Evolutionary conservation across 2,797 vertebrate species (phyloP).

Genomic region (Hyperoplus lanceolatus): DNA sequence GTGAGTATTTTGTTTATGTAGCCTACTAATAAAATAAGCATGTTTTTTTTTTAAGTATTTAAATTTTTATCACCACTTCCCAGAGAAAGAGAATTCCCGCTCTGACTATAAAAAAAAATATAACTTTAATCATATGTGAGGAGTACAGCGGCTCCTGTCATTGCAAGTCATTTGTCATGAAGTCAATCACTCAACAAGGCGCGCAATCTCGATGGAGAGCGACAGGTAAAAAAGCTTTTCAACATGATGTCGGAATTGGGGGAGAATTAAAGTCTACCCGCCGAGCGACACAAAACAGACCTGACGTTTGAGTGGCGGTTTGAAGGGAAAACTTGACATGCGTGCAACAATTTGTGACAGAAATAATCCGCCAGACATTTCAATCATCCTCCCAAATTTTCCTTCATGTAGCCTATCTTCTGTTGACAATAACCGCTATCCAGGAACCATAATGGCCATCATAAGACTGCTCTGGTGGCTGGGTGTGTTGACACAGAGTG

Average conservation of each 20-base stretch:
- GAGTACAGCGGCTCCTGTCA: constrained; percentile 29
- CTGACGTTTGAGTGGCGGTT: constrained; percentile 48
- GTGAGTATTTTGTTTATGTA: constrained; percentile 8
- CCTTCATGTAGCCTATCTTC: constrained; percentile 22
- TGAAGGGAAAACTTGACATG: constrained; percentile 58
- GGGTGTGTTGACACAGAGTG: constrained; percentile 45
- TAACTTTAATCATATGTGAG: constrained; percentile 13
- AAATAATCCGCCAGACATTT: constrained; percentile 63
- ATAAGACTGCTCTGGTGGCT: constrained; percentile 43
- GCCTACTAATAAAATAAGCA: too few relatives aligned
- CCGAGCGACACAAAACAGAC: constrained; percentile 10
- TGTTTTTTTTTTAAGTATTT: not conserved
- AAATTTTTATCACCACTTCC: not conserved
- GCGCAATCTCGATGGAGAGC: constrained; percentile 14
- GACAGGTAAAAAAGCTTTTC: constrained; percentile 30
- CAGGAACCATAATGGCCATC: constrained; percentile 41
- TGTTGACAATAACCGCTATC: constrained; percentile 48
- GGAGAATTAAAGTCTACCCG: constrained; percentile 37
- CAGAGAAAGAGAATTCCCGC: not conserved
- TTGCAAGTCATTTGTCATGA: constrained; percentile 28
- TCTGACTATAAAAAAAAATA: not conserved
- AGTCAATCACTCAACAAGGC: constrained; percentile 8
- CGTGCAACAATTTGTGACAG: constrained; percentile 47
- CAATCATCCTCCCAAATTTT: constrained; percentile 68
- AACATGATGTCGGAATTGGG: constrained; percentile 2